Base-by-base conservation (phyloP, 1,140 invertebrate genomes). In the Aphelenchoides avenae region DNA sequence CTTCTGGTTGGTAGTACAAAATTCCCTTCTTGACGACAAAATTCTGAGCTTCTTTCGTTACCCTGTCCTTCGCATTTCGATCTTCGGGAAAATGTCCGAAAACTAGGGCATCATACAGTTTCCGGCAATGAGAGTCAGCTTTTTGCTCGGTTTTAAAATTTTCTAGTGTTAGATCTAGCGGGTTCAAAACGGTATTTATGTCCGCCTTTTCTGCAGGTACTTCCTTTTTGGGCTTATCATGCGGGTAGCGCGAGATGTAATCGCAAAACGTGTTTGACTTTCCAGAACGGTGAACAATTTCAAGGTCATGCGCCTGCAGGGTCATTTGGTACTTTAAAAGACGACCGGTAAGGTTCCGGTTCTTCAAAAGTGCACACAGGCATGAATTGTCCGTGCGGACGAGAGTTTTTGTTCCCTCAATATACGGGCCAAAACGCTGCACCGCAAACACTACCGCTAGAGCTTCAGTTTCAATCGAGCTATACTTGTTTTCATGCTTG, bases 211-310 rank as follows among this genome's bases (percentile, higher is more conserved):
- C 2, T 9, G 27, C 24, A 54, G 20, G 30, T 44, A 22, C n/a
- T 53, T 52, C 20, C 1, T 52, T 29, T 24, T 54, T 29, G 13
- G 5, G 9, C 5, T 24, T 26, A 48, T 18, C 27, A 52, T 15
- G 29, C 22, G 31, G 49, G 40, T 58, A 54, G 27, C 52, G 20
- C 3, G 49, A 54, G 9, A 54, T 46, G 13, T 57, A 33, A 40
- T 57, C 52, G 2, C 52, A 57, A 18, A 48, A 52, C 13, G 22
- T 49, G 13, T 52, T 52, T n/a, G 3, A 52, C 26, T 52, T 52
- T 2, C 51, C 53, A 13, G 26, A 42, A 18, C 52, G 29, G 43
- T 57, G 54, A 11, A 15, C 52, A 13, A 54, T 54, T 20, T 55
- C 36, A 1, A 57, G 15, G 6, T 57, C 30, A 7, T 27, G 13